Conservation (phyloP, 2,797 vertebrate species). For the Phalloptychus januarius region DNA sequence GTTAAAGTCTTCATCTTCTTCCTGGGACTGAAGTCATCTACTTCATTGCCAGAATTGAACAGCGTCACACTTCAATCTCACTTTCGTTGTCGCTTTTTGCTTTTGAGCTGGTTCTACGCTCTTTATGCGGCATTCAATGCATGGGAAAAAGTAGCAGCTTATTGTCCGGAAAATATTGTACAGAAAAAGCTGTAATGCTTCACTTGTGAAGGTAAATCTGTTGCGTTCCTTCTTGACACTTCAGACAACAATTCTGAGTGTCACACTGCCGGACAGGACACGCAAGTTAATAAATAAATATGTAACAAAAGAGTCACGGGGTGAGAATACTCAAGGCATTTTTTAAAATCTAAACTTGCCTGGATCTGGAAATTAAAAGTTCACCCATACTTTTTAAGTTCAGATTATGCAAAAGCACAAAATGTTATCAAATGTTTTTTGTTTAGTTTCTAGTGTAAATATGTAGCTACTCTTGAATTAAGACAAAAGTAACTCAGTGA, state of each 20-base stretch:
- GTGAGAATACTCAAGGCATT: not conserved
- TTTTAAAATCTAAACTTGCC: not conserved
- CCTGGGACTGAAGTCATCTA: not conserved
- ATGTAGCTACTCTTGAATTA: too few relatives aligned
- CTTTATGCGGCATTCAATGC: not conserved
- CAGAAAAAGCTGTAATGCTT: not conserved
- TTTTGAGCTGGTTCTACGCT: too few relatives aligned
- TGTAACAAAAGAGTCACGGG: too few relatives aligned
- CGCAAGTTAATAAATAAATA: not conserved
- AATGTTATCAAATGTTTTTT: too few relatives aligned
- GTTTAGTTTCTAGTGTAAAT: too few relatives aligned
- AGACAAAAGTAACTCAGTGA: too few relatives aligned
- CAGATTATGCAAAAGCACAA: too few relatives aligned
- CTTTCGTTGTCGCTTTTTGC: not conserved
- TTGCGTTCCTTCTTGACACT: too few relatives aligned
- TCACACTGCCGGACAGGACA: too few relatives aligned
- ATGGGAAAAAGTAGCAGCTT: not conserved
- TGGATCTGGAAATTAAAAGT: not conserved
- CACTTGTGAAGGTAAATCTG: not conserved
- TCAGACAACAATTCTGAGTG: not conserved
- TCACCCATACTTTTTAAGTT: too few relatives aligned
- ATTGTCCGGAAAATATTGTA: not conserved
- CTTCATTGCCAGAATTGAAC: not conserved
- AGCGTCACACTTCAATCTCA: not conserved
- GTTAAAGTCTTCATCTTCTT: not conserved